Base-by-base conservation (phyloP, 2,113 vertebrate genomes). In the zebrafish (Danio rerio) region DNA sequence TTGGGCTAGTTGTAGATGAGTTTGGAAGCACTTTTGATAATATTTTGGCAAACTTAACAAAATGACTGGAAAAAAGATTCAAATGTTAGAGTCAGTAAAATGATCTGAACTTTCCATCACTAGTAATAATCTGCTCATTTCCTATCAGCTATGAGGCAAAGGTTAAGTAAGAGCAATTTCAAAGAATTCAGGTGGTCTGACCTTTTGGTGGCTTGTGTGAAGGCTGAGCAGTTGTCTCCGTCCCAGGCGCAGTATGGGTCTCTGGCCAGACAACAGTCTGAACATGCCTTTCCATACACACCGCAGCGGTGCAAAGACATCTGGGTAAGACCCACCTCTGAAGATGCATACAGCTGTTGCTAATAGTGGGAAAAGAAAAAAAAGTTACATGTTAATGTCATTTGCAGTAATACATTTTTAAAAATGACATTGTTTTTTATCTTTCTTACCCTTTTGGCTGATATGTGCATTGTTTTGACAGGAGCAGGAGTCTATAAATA, bases 211-310 rank as follows among this genome's bases (percentile, higher is more conserved):
- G 94, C 93, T 2, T 93, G 94, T 59, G 94, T 94, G 84, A 95
- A 95, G 15, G 94, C 92, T 3, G 94, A 89, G 86, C 95, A 96
- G 88, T 88, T 93, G 55, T 94, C 94, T 31, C 95, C 95, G 13
- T 96, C 95, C 95, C 95, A 96, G 65, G 95, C 93, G 0, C 95
- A 96, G 87, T 96, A 95, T 42, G 95, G 95, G 88, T 96, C 95
- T 20, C 95, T 91, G 31, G 95, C 95, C 86, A 96, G 89, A 49
- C 95, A 96, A 90, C 95, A 96, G 89, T 96, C 95, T 0, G 95
- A 95, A 86, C 95, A 96, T 49, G 94, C 95, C 77, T 93, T 82
- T 31, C 95, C 95, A 10, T 96, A 96, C 9, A 90, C 92, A 0
- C 87, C 89, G 8, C 95, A 96, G 62, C 95, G 94, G 77, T 96